These are phyloP conservation scores for Ameiurus melas DNA, from an alignment of 2,113 vertebrate species.

Conservation along the genomic window DNA sequence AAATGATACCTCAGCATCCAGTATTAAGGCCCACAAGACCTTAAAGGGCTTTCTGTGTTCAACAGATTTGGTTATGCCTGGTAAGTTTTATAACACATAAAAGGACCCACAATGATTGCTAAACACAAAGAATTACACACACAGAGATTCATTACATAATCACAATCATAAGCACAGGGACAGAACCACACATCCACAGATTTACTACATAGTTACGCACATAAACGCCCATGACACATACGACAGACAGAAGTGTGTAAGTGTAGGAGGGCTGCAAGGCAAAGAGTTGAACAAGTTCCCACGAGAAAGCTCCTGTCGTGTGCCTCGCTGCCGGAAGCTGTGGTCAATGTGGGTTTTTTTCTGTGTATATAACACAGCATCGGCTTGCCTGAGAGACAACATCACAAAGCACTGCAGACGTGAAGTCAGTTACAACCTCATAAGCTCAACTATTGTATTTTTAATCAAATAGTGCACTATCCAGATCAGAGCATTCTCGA, in stretches of 20 bases:
- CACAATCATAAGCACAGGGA: too few relatives aligned
- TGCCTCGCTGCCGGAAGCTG: constrained; percentile 80
- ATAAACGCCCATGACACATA: neutral
- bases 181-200: constrained; percentile 4
- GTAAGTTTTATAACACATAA: neutral
- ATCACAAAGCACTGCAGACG: constrained; percentile 3
- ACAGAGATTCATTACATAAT: neutral
- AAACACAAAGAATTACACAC: neutral
- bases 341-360: constrained; percentile 68
- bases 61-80: neutral
- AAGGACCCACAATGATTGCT: neutral
- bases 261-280: constrained; percentile 57
- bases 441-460: neutral
- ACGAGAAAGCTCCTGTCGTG: constrained; percentile 77
- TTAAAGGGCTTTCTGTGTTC: neutral
- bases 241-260: constrained; percentile 21
- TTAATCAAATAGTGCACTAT: neutral
- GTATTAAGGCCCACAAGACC: neutral
- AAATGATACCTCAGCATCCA: neutral
- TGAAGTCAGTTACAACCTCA: constrained; percentile 4
- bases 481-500: neutral
- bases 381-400: neutral
- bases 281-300: constrained; percentile 78
- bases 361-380: constrained; percentile 31
- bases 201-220: neutral